These are phyloP conservation scores for Dermatophagoides farinae DNA, from an alignment of 1,140 invertebrate genomes.

Conservation along the genomic window DNA sequence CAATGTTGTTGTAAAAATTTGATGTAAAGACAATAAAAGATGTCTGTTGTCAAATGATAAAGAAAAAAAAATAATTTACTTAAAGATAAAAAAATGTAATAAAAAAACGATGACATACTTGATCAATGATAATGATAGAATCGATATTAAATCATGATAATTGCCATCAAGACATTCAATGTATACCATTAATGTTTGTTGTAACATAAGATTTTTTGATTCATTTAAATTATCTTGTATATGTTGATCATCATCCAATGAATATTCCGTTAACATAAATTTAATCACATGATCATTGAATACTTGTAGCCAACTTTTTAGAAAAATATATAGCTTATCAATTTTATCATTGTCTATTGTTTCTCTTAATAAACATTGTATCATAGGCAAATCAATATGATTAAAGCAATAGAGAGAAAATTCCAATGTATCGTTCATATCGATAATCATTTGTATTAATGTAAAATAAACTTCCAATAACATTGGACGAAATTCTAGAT, in stretches of 20 bases:
- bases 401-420: neutral
- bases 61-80: neutral
- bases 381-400: constrained; percentile 5
- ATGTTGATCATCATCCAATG: constrained; percentile 27
- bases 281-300: neutral
- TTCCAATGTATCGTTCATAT: neutral
- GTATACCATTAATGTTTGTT: constrained; percentile 10
- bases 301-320: neutral
- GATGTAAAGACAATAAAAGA: neutral
- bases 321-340: neutral
- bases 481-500: neutral
- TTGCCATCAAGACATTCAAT: constrained; percentile 1
- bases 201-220: neutral
- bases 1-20: neutral
- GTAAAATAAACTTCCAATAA: constrained; percentile 1
- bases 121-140: neutral
- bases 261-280: neutral
- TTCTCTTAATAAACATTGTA: constrained; percentile 9
- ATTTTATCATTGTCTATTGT: neutral
- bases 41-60: neutral
- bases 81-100: neutral
- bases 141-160: neutral
- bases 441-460: neutral
- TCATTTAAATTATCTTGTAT: neutral
- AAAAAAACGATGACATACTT: neutral